Percentiles rank a stretch among this genome's conserved stretches.
phyloP scores from a whole-genome alignment of 2,797 vertebrate genomes.

The Gymnothorax reevesii region DNA sequence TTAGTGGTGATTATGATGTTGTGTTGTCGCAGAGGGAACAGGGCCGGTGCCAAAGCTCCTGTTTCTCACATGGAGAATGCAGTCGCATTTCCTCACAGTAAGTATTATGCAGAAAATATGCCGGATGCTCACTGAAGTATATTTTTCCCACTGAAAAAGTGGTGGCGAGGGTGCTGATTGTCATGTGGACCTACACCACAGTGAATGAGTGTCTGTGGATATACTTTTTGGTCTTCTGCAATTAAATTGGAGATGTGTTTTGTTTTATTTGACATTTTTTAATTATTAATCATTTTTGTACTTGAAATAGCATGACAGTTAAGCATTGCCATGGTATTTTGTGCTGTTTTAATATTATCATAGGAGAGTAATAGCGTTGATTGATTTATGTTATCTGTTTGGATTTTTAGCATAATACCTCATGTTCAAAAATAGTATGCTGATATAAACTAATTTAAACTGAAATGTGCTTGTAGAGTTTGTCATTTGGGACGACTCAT shows the following conservation, averaged over 20 bases:
- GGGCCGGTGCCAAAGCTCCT: constrained; percentile 81
- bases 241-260: neutral
- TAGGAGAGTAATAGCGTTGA: too few relatives aligned
- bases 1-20: constrained; percentile 30
- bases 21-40: constrained; percentile 77
- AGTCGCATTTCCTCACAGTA: constrained; percentile 86
- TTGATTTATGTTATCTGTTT: neutral
- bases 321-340: neutral
- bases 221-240: neutral
- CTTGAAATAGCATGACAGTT: neutral
- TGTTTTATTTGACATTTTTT: neutral
- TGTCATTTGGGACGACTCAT: neutral
- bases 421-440: too few relatives aligned
- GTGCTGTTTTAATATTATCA: neutral
- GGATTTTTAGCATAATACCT: neutral
- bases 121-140: neutral
- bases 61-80: constrained; percentile 88
- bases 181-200: neutral
- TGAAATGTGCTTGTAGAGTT: too few relatives aligned
- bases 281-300: too few relatives aligned
- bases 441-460: too few relatives aligned
- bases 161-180: neutral
- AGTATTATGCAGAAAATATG: constrained; percentile 53
- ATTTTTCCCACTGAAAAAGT: neutral
- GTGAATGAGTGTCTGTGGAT: neutral